A percentile compares a stretch with the other conserved stretches of the same genome.
Evolutionary conservation across 2,888 invertebrate genomes (phyloP).

Genomic region (Seira sanloemensis): DNA sequence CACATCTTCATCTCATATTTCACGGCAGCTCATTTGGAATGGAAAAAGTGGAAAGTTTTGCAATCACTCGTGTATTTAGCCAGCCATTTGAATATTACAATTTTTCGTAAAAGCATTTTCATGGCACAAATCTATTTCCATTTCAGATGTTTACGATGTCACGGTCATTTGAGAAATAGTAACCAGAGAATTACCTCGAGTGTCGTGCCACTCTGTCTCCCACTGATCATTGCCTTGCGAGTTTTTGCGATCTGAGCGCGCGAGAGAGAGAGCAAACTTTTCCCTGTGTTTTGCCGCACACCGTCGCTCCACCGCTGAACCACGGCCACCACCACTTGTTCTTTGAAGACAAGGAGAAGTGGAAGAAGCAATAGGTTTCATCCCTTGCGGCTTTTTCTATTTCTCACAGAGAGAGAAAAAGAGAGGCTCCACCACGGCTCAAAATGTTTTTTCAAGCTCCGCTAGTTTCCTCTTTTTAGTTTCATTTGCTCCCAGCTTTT

Average conservation of each 20-base stretch:
- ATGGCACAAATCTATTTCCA: neutral
- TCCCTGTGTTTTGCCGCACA: slow-evolving; percentile 5
- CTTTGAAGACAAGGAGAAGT: slow-evolving; percentile 15
- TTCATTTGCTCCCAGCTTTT: slow-evolving; percentile 49
- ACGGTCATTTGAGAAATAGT: slow-evolving; percentile 3
- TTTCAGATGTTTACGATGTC: too few species aligned
- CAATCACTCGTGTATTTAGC: neutral
- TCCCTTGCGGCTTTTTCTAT: slow-evolving; percentile 61
- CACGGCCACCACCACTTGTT: slow-evolving; percentile 10
- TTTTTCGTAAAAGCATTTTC: neutral
- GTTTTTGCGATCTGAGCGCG: too few species aligned
- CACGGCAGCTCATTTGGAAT: too few species aligned
- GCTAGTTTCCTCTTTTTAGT: slow-evolving; percentile 46
- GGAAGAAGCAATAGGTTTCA: slow-evolving; percentile 51
- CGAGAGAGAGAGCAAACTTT: neutral
- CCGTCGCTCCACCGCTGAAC: slow-evolving; percentile 5
- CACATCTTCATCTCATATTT: neutral
- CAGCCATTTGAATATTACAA: neutral
- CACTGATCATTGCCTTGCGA: neutral
- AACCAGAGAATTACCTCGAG: neutral
- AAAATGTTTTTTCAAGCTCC: slow-evolving; percentile 51
- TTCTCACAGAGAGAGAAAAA: slow-evolving; percentile 37
- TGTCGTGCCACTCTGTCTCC: too few species aligned
- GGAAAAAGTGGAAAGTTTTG: neutral
- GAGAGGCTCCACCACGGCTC: neutral